Conservation (phyloP, 2,888 invertebrate species). For the Sminthurides aquaticus region DNA sequence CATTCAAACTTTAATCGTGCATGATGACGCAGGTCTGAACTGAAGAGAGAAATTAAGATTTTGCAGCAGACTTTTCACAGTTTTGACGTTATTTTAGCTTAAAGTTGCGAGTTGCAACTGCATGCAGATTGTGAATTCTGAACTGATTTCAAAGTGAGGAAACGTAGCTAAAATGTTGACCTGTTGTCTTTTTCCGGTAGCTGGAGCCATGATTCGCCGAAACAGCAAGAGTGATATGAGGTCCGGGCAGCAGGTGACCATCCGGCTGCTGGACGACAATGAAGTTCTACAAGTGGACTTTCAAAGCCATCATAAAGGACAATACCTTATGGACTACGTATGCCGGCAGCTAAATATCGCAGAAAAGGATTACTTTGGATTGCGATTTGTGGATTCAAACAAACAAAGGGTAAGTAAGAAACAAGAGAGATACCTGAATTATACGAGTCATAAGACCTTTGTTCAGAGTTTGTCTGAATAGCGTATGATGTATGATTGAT, state of each 20-base stretch:
- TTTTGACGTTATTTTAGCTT: too few relatives aligned
- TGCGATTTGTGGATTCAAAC: constrained; percentile 80
- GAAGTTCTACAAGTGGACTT: constrained; percentile 89
- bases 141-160: too few relatives aligned
- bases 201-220: constrained; percentile 36
- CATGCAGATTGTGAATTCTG: too few relatives aligned
- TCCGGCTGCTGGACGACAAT: constrained; percentile 79
- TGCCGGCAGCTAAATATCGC: constrained; percentile 82
- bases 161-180: neutral
- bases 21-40: too few relatives aligned
- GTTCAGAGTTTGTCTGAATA: too few relatives aligned
- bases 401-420: constrained; percentile 79
- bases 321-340: constrained; percentile 79
- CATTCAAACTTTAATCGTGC: neutral
- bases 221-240: constrained; percentile 63
- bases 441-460: too few relatives aligned
- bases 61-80: too few relatives aligned
- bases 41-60: too few relatives aligned
- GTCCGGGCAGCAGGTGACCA: constrained; percentile 71
- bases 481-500: too few relatives aligned
- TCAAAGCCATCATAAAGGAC: constrained; percentile 83
- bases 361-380: constrained; percentile 90
- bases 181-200: constrained; percentile 4
- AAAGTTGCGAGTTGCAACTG: too few relatives aligned
- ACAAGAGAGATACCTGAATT: too few relatives aligned